Base-by-base conservation (phyloP, 1,140 invertebrate species). In the Spodoptera litura region DNA sequence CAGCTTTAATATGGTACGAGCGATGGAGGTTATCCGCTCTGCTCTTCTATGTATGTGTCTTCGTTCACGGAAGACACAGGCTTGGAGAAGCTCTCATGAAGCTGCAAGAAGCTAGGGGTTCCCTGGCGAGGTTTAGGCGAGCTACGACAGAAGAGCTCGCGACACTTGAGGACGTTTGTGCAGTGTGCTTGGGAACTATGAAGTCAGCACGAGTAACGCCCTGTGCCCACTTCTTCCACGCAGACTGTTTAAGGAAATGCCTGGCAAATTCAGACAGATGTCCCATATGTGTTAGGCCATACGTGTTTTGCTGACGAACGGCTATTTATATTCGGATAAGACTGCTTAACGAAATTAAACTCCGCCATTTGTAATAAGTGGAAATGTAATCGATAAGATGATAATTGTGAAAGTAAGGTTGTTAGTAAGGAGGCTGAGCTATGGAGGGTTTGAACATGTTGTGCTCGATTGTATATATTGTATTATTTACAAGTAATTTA, bases 201-300 rank as follows among this genome's bases (percentile, higher is more conserved):
- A 95, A 93, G 61, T 95, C 95, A 13, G 97, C 97, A 0, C 93
- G 97, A 13, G 95, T 97, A 1, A 97, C 97, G 1, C 97, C 97
- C 1, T 97, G 97, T 85, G 96, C 96, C 59, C 97, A 97, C 86
- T 95, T 97, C 83, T 97, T 97, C 90, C 97, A 97, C 85, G 96
- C 96, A 0, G 96, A 96, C 85, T 97, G 97, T 87, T 91, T 97
- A 20, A 90, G 97, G 79, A 95, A 95, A 76, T 97, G 97, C 87
- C 90, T 97, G 2, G 96, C 96, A 81, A 94, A 95, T n/a, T 96
- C 95, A 27, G 95, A 96, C 75, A 95, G 95, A 71, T 97, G 97
- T 84, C 97, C 97, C 0, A 96, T 97, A 81, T 97, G 97, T 88
- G 97, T 95, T 6, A 90, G 93, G 53, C 89, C 92, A 25, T 94